Base-by-base conservation (phyloP, 2,113 vertebrate genomes). In the Ptychochromis oligacanthus region DNA sequence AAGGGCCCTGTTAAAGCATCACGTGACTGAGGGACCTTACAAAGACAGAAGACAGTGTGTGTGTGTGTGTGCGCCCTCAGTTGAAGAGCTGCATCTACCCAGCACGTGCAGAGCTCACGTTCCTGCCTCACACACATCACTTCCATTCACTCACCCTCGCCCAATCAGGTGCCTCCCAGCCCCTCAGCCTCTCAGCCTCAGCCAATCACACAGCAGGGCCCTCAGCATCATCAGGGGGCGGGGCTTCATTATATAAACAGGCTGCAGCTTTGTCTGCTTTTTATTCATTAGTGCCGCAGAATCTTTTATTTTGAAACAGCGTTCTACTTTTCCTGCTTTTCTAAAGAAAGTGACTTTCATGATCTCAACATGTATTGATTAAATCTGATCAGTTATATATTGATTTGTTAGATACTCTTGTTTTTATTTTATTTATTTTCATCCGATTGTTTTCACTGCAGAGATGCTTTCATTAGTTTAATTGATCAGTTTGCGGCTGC, bases 231-330 rank as follows among this genome's bases (percentile, higher is more conserved):
- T 24, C 13, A 74, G 64, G 70, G 31, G 87, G 86, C 79, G 36
- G 85, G 34, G 77, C 83, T 85, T 88, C 58, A 81, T 95, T 93
- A 94, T 89, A 84, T 94, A 95, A 95, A 95, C 93, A 57, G 56
- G 56, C 49, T 64, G 15, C 78, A 52, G 80, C 26, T 75, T 76
- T 75, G 20, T 64, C 6, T 80, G 38, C 1, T 17, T 52, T 18
- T 28, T 52, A 49, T 52, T 70, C 15, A 52, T 24, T 26, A 7
- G 40, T 70, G 15, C 24, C 46, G 64, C 24, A 0, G 10, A 34
- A 15, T 28, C 77, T 85, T 60, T 67, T 77, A 72, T 56, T 40
- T 61, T 81, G 80, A 81, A 81, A 22, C 13, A 0, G 12, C 36
- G 1, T 5, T 17, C 70, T 14, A 31, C 3, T 11, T n/a, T 65